These are phyloP conservation scores for Mesoligia furuncula DNA, from an alignment of 2,888 invertebrate species.

Conservation along the genomic window DNA sequence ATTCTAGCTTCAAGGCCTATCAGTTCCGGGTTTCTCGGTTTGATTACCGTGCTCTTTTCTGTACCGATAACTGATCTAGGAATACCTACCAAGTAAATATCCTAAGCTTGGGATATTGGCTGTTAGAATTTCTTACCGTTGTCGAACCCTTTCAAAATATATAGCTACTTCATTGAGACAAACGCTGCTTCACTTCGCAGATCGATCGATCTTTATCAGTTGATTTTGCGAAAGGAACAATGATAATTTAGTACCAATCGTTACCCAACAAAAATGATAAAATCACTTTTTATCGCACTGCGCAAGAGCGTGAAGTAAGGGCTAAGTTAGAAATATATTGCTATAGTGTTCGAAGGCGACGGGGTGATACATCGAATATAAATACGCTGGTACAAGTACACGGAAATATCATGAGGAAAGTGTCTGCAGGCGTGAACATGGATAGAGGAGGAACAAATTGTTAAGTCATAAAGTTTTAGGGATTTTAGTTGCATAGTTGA, in stretches of 20 bases:
- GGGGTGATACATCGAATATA: slow-evolving; percentile 34
- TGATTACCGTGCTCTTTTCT: no score
- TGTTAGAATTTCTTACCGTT: no score
- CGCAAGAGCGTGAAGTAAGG: slow-evolving; percentile 20
- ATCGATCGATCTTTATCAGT: neutral
- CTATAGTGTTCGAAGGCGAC: slow-evolving; percentile 12
- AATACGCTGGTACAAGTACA: slow-evolving; percentile 30
- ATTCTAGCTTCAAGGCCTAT: no score
- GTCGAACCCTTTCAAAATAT: no score
- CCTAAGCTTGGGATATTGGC: no score
- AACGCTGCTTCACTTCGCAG: neutral
- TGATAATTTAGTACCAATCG: slow-evolving; percentile 7
- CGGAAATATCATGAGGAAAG: slow-evolving; percentile 31
- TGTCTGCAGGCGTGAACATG: neutral
- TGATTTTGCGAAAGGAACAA: slow-evolving; percentile 8
- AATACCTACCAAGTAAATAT: no score
- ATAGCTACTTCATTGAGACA: neutral
- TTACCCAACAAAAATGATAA: slow-evolving; percentile 40
- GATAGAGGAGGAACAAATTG: neutral
- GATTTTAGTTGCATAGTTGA: neutral
- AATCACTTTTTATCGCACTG: slow-evolving; percentile 43
- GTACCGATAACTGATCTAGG: no score
- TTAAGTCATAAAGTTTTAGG: neutral
- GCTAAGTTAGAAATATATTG: slow-evolving; percentile 45
- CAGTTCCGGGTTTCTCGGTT: no score